Conservation (phyloP, 2,113 vertebrate species). For the Dicaeum eximium region DNA sequence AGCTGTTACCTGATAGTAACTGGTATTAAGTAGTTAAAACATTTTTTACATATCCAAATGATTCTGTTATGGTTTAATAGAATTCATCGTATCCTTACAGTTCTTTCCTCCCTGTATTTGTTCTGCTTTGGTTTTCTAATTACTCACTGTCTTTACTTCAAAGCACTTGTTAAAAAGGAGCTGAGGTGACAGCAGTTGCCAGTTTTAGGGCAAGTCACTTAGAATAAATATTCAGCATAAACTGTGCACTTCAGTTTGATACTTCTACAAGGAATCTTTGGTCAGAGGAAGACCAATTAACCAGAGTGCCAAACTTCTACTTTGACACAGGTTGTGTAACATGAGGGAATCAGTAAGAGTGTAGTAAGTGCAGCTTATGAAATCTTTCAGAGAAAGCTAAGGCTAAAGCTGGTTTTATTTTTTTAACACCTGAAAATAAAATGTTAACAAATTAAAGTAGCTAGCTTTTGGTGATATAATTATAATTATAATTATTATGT, state of each 20-base stretch:
- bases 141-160: background rate
- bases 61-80: background rate
- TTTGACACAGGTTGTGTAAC: background rate
- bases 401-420: background rate
- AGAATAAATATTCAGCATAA: background rate
- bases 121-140: background rate
- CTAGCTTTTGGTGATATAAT: background rate
- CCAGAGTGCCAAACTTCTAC: background rate
- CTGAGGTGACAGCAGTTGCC: background rate
- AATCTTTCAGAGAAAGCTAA: background rate
- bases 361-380: background rate
- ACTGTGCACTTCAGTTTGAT: background rate
- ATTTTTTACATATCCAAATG: background rate
- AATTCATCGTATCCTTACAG: background rate
- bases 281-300: background rate
- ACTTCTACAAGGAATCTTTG: background rate
- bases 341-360: rapidly evolving
- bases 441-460: background rate
- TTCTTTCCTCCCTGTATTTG: background rate
- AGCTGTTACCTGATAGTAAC: background rate
- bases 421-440: background rate
- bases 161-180: background rate
- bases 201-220: background rate
- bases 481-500: background rate
- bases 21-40: background rate